These are phyloP conservation scores for Caenorhabditis imperialis DNA, from an alignment of 2,888 invertebrate genomes.

Conservation along the genomic window DNA sequence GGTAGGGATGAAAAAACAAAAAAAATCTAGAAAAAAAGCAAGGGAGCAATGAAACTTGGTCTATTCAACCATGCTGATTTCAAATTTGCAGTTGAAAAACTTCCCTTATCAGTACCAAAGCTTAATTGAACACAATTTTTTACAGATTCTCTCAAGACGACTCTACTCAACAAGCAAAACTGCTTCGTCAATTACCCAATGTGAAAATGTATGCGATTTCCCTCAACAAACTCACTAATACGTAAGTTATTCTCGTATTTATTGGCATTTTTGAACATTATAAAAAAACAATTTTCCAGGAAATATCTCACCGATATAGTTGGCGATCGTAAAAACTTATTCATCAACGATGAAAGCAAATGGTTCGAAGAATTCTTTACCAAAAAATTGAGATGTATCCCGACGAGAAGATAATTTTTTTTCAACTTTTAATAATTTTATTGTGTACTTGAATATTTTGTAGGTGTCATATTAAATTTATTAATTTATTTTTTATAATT, in stretches of 20 bases:
- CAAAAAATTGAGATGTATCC: constrained; percentile 44
- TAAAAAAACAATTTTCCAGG: constrained; percentile 56
- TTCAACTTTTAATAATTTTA: constrained; percentile 7
- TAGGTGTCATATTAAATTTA: no score
- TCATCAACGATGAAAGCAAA: constrained; percentile 59
- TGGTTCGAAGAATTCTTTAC: constrained; percentile 56
- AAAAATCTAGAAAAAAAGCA: no score
- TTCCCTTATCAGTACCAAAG: neutral
- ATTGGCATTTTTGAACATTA: neutral
- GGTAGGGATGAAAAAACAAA: neutral
- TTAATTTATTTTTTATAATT: no score
- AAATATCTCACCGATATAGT: constrained; percentile 59
- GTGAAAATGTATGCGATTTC: constrained; percentile 72
- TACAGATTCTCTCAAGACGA: constrained; percentile 71
- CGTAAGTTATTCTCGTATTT: constrained; percentile 52
- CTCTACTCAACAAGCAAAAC: constrained; percentile 62
- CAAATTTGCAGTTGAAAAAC: neutral
- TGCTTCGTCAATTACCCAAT: constrained; percentile 68
- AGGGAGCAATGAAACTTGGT: no score
- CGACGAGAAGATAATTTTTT: constrained; percentile 33
- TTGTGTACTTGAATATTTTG: neutral
- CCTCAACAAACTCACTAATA: constrained; percentile 71
- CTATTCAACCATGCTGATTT: no score
- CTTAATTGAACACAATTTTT: neutral
- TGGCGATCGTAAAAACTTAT: constrained; percentile 62